Base-by-base conservation (phyloP, 2,113 vertebrate genomes). In the Pluvianellus socialis region DNA sequence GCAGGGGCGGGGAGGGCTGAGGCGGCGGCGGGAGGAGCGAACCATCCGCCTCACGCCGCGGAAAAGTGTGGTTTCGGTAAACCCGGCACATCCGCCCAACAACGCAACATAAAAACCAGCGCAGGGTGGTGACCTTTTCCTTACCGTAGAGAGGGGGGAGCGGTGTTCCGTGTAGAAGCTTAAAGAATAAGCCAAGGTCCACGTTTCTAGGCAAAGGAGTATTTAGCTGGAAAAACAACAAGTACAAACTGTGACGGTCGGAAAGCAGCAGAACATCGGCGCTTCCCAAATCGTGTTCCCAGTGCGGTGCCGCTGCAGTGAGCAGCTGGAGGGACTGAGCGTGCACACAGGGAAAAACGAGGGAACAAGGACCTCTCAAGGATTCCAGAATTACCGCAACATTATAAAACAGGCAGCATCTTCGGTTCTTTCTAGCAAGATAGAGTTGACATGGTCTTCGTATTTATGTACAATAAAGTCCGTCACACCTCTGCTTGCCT, bases 111-210 rank as follows among this genome's bases (percentile, higher is more conserved):
- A 12, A 35, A 24, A 33, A 21, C 10, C 4, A 9, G 24, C 1
- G 1, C 28, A 13, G 38, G 13, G 2, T 6, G 12, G 44, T 22
- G 16, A 52, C 5, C 0, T 35, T 23, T 12, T 35, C 19, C 15
- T 10, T 33, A 5, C 3, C 28, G 3, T 16, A 11, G 40, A 32
- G 52, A 53, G 12, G 0, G 4, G 14, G 42, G 12, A 47, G 45
- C 38, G 3, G 50, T 2, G 13, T 5, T 24, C 16, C 8, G 11
- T 9, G 7, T 5, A 19, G 23, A n/a, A 44, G 17, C 12, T 2
- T 19, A 1, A 12, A 42, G 7, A 30, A 10, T 7, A 52, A 42
- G 7, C 1, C 6, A 61, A 26, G 3, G 0, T 21, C 12, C 0
- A 1, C 1, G 6, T 32, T 40, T 58, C 23, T 40, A 22, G 23